Evolutionary conservation across 2,888 invertebrate species (phyloP), one percentile per base, ranked within the genome.

Genomic region (Euzetes globulus): DNA sequence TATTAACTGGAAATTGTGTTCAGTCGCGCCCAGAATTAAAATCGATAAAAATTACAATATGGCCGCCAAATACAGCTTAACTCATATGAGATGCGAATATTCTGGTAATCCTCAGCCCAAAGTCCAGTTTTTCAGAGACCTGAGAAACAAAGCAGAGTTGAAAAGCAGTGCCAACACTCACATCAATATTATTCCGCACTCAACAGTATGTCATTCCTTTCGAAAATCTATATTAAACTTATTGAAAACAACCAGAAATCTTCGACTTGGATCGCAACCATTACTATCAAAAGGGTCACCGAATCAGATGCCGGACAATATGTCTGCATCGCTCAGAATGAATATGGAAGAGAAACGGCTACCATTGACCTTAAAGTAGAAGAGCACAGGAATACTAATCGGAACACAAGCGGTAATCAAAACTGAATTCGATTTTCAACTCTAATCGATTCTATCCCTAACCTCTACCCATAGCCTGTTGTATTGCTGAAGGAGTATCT

Each of bases 301-400:
- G 33, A 88, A 73, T 83, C 86, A 33, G 91, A 91, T 81, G 89
- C 88, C 71, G 91, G 91, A 0, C 90, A 91, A 78, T 92, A 91
- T 82, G 91, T 87, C 84, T 92, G 92, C 78, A 90, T 91, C 81
- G 92, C 92, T 0, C 90, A 91, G 83, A 92, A 92, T 81, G 88
- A 89, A 0, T 90, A 91, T 79, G 92, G 92, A 50, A 73, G 73
- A 70, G 70, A 73, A 73, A 58, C 65, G 65, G 77, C 76, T 19
- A 78, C 77, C 25, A 75, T 78, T 45, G 72, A 76, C 45, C 74
- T 78, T 37, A 41, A 68, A 29, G 70, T 73, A 2, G 73, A 73
- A 15, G 68, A 25, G 47, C 68, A 71, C n/a, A 15, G 27, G 65
- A 25, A 25, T 27, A 27, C 68, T 17, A 50, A 25, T 68, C 50